phyloP scores from a whole-genome alignment of 2,888 invertebrate genomes.

The Catonia carolina region DNA sequence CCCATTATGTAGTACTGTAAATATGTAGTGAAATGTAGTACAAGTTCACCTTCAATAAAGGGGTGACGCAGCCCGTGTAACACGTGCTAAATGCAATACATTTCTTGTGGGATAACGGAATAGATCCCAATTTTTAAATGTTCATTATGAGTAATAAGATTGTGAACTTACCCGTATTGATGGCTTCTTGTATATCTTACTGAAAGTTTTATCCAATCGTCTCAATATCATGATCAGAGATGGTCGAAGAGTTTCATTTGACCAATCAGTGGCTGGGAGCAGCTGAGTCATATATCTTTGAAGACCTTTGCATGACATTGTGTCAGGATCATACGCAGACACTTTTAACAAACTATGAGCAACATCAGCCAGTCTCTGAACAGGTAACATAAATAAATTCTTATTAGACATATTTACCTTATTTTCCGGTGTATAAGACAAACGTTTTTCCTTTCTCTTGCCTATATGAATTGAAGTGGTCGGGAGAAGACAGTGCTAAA shows the following conservation, averaged over 20 bases:
- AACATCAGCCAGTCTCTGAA: constrained; percentile 87
- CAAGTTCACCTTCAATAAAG: no score
- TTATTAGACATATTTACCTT: neutral
- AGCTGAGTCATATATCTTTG: constrained; percentile 89
- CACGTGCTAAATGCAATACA: no score
- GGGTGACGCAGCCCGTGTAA: no score
- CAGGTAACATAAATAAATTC: constrained; percentile 29
- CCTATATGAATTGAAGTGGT: no score
- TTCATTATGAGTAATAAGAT: no score
- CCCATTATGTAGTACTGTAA: no score
- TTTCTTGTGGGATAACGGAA: no score
- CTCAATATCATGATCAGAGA: constrained; percentile 86
- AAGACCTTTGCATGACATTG: constrained; percentile 91
- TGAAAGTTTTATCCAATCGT: constrained; percentile 91
- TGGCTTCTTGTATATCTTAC: constrained; percentile 94
- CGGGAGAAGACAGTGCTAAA: no score
- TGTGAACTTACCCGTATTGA: constrained; percentile 77
- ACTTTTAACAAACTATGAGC: constrained; percentile 95
- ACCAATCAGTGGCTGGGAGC: constrained; percentile 93
- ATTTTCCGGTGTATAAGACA: no score
- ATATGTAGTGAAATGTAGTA: no score
- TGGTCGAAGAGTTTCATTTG: constrained; percentile 83
- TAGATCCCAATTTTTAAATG: no score
- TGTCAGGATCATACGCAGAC: constrained; percentile 94
- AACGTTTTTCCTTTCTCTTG: no score